Conservation (phyloP, 2,113 vertebrate species). For the Mola mola region DNA sequence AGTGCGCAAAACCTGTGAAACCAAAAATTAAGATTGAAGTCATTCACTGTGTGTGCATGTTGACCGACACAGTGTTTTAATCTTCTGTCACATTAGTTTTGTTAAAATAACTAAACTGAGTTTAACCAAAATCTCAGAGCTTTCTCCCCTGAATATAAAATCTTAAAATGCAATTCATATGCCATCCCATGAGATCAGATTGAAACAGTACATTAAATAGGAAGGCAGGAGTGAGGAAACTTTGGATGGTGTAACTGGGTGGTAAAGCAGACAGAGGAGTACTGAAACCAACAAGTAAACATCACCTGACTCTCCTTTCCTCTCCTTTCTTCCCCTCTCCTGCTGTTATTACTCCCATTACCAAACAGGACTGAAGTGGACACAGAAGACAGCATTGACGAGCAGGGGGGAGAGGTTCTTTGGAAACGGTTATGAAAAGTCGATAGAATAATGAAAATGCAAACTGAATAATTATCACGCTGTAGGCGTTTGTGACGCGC, state of each 20-base stretch:
- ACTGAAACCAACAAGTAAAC: slow-evolving; percentile 42
- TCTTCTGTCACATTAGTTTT: no score
- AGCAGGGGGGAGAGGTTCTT: no score
- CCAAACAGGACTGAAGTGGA: no score
- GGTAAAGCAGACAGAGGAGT: slow-evolving; percentile 25
- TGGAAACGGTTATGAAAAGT: background rate
- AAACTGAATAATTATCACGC: background rate
- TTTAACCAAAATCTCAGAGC: no score
- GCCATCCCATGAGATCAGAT: no score
- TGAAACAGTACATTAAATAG: background rate
- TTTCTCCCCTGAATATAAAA: no score
- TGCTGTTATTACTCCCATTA: background rate
- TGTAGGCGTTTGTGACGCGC: background rate
- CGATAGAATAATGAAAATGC: slow-evolving; percentile 2
- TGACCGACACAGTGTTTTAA: no score
- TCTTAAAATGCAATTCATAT: no score
- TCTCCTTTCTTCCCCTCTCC: slow-evolving; percentile 28
- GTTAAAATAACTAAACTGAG: no score
- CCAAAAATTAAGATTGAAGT: no score
- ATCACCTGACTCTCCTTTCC: slow-evolving; percentile 30
- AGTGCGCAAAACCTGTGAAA: no score
- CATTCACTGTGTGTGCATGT: no score
- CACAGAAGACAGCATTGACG: background rate
- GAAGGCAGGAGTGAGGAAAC: slow-evolving; percentile 13
- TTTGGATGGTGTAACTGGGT: slow-evolving; percentile 58